phyloP scores from a whole-genome alignment of 2,888 invertebrate genomes.

The Venusia cambrica region DNA sequence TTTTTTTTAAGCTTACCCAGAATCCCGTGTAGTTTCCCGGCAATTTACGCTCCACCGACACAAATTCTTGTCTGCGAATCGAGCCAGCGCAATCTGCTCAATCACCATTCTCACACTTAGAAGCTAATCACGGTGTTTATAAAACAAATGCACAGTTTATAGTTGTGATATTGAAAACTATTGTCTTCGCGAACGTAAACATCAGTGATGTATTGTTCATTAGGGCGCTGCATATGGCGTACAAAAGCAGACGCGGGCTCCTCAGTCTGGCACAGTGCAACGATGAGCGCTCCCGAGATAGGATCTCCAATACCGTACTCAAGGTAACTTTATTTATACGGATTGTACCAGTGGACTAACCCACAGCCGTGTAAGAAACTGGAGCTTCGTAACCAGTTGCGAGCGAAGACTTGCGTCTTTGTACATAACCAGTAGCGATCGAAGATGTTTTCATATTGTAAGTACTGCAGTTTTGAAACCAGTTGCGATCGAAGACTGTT shows the following conservation, averaged over 20 bases:
- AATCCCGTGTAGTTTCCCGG: too few species aligned
- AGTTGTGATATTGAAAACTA: conserved; percentile 70
- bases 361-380: too few species aligned
- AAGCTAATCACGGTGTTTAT: conserved; percentile 62
- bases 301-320: conserved; percentile 66
- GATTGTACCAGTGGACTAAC: too few species aligned
- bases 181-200: conserved; percentile 67
- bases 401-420: too few species aligned
- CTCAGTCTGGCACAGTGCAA: conserved; percentile 64
- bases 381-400: too few species aligned
- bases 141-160: conserved; percentile 68
- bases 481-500: too few species aligned
- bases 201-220: conserved; percentile 44
- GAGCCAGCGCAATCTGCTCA: conserved; percentile 32
- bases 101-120: conserved; percentile 53
- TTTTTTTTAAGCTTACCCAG: too few species aligned
- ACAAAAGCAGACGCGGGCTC: conserved; percentile 74
- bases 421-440: too few species aligned
- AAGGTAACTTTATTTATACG: conserved; percentile 49
- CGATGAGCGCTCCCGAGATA: conserved; percentile 57
- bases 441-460: too few species aligned
- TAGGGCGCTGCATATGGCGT: conserved; percentile 73
- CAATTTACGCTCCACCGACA: too few species aligned
- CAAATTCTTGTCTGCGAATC: neutral
- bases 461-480: too few species aligned